Percentiles rank a stretch among this genome's conserved stretches.
phyloP scores from a whole-genome alignment of 2,797 vertebrate genomes.

The Nannoperca australis region DNA sequence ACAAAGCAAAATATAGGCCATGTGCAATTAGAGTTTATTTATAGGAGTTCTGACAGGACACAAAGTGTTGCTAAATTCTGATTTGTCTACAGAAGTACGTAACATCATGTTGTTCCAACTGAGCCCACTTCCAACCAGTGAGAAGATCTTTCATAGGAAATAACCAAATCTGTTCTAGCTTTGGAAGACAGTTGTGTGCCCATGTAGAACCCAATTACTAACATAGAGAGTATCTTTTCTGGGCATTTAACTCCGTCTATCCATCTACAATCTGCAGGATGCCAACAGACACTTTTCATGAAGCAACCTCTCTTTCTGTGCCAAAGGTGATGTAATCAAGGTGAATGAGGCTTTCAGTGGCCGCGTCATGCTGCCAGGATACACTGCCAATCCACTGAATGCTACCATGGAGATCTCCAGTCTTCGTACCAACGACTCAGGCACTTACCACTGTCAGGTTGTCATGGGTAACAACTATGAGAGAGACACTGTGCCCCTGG shows the following conservation, averaged over 20 bases:
- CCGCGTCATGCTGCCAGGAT: conserved; percentile 88
- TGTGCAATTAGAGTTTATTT: not conserved
- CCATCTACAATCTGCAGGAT: conserved; percentile 29
- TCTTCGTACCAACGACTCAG: conserved; percentile 91
- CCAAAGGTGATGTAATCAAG: conserved; percentile 91
- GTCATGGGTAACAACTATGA: conserved; percentile 91
- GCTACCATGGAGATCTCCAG: conserved; percentile 89
- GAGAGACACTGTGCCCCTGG: conserved; percentile 91
- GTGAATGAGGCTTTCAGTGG: conserved; percentile 91
- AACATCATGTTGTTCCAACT: not conserved
- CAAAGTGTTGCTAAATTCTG: not conserved
- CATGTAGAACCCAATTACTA: not conserved
- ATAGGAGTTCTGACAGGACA: too few relatives aligned
- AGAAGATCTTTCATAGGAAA: not conserved
- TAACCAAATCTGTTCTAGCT: not conserved
- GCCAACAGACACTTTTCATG: conserved; percentile 36
- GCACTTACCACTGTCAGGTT: conserved; percentile 93
- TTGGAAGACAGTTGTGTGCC: not conserved
- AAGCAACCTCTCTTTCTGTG: conserved; percentile 72
- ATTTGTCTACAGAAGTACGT: not conserved
- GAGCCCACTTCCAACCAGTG: not conserved
- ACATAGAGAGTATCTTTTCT: not conserved
- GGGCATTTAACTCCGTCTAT: not conserved
- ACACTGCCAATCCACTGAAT: conserved; percentile 85
- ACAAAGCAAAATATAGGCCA: not conserved